Conservation (phyloP, 1,140 invertebrate genomes). For the Eufriesea mexicana region DNA sequence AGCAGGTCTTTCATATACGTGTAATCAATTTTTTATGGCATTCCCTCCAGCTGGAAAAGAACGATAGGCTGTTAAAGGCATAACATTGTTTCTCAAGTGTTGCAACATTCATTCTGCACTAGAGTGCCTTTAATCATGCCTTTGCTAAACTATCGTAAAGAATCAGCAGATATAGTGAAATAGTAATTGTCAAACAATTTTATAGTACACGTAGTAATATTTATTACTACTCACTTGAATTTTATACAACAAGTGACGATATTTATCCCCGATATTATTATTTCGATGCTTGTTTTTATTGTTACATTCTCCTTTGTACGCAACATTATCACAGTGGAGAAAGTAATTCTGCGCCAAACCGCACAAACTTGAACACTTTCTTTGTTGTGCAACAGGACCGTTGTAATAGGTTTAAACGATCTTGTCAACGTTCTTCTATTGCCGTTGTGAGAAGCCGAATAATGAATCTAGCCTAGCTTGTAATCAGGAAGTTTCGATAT, state of each 20-base stretch:
- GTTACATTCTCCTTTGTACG: not conserved
- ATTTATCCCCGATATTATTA: not conserved
- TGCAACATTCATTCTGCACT: not conserved
- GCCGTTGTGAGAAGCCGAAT: not conserved
- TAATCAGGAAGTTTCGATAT: conserved; percentile 28
- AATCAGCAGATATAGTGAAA: too few species aligned
- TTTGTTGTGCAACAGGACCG: conserved; percentile 23
- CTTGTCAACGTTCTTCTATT: too few species aligned
- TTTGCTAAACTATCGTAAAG: too few species aligned
- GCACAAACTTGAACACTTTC: conserved; percentile 30
- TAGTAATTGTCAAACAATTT: too few species aligned
- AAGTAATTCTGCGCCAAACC: conserved; percentile 19
- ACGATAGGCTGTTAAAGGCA: not conserved
- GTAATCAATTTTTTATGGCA: not conserved
- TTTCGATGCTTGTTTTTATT: not conserved
- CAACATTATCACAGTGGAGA: not conserved
- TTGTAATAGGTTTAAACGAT: not conserved
- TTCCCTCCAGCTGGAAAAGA: not conserved
- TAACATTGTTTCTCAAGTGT: not conserved
- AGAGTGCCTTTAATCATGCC: not conserved
- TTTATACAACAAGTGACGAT: too few species aligned
- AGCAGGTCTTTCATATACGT: not conserved
- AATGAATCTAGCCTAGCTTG: not conserved
- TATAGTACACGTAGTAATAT: too few species aligned
- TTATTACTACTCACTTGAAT: too few species aligned